Conservation (phyloP, 1,140 invertebrate species). For the Papilio polyxenes region DNA sequence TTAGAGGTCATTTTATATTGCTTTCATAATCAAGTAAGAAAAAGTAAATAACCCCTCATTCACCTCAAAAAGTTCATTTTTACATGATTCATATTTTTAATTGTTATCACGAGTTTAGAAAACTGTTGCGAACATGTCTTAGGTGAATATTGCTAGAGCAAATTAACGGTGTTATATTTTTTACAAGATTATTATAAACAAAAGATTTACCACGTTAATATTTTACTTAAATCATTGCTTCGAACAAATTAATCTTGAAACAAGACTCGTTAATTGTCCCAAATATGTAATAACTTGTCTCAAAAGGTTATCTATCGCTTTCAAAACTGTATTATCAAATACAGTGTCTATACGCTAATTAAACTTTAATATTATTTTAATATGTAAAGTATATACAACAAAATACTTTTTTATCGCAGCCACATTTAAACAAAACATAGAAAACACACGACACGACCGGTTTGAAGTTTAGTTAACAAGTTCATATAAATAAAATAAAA, state of each 20-base stretch:
- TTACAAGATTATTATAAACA: not conserved
- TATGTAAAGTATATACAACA: not conserved
- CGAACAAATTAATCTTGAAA: not conserved
- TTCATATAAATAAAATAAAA: not conserved
- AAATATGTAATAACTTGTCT: slow-evolving; percentile 5
- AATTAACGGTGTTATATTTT: too few relatives aligned
- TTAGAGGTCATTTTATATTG: too few relatives aligned
- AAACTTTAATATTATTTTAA: not conserved
- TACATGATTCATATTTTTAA: too few relatives aligned
- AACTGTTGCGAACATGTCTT: too few relatives aligned
- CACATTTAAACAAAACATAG: too few relatives aligned
- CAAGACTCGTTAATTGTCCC: not conserved
- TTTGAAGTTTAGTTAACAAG: too few relatives aligned
- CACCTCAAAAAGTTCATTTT: too few relatives aligned
- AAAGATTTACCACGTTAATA: not conserved
- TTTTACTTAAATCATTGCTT: not conserved
- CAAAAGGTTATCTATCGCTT: not conserved
- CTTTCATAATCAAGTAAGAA: too few relatives aligned
- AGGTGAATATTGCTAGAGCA: too few relatives aligned
- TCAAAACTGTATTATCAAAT: not conserved
- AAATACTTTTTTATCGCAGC: not conserved
- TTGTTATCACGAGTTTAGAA: too few relatives aligned
- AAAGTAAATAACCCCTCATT: too few relatives aligned
- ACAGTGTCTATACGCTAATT: not conserved
- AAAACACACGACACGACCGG: too few relatives aligned